Conservation (phyloP, 2,113 vertebrate species). For the Salminus brasiliensis region DNA sequence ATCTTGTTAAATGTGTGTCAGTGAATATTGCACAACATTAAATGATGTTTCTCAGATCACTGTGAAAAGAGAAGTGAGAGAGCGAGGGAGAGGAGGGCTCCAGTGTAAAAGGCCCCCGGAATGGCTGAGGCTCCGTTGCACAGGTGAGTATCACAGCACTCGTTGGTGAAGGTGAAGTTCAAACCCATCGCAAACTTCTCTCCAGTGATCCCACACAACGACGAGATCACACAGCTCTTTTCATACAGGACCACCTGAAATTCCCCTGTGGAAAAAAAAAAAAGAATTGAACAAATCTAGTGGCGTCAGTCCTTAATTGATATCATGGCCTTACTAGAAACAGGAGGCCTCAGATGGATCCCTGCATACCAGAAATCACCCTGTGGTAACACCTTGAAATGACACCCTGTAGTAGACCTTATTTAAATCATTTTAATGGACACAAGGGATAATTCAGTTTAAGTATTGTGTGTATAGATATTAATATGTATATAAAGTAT, state of each 20-base stretch:
- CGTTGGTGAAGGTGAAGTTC: conserved; percentile 76
- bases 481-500: no score
- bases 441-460: no score
- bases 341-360: no score
- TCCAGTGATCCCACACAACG: conserved; percentile 66
- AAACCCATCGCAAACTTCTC: conserved; percentile 68
- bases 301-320: no score
- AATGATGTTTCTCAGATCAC: background rate
- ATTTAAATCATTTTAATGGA: no score
- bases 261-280: conserved; percentile 59
- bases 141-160: conserved; percentile 73
- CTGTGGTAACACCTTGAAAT: no score
- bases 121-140: conserved; percentile 62
- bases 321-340: no score
- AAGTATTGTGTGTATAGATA: no score
- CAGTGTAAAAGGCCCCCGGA: conserved; percentile 32
- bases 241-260: conserved; percentile 72
- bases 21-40: background rate
- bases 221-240: conserved; percentile 68
- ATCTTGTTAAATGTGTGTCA: background rate
- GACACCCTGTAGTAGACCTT: no score
- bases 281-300: no score
- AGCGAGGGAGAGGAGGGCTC: conserved; percentile 45
- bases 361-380: no score
- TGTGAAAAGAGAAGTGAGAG: conserved; percentile 20